Evolutionary conservation across 2,797 vertebrate species (phyloP), one percentile per base, ranked within the genome.

Genomic region (Xiphorhynchus erythropygius): DNA sequence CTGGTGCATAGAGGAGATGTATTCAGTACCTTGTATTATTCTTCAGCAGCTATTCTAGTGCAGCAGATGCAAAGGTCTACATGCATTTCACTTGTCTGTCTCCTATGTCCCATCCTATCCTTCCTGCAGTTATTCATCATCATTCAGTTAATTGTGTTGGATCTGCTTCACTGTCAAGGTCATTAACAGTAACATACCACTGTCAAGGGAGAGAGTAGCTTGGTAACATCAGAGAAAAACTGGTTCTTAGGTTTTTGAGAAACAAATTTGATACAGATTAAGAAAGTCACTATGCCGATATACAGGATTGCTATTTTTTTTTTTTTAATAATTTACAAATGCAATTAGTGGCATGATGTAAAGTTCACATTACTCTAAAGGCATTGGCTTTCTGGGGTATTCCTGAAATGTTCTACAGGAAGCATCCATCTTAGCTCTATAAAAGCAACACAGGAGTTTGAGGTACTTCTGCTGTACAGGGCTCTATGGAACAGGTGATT

Each of bases 141-240:
- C 67, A 47, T 83, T 55, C 35, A 75, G 62, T 91, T 97, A 96
- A 80, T 83, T 89, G n/a, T 67, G 37, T 80, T 91, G 67, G 47
- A 93, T 91, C 70, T 93, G 87, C 76, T 91, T 93, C 83, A 53
- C 49, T 71, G 44, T 93, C 94, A 94, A 95, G 76, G 89, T 94
- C 85, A 73, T 86, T 73, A 62, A 55, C 27, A 82, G 79, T 60
- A 78, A 89, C 96, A 82, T 73, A 35, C 49, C 37, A 11, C 33
- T 86, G 56, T 53, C 44, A 81, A 75, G 41, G 21, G 47, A 88
- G 62, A 84, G 15, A 6, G 24, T 79, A 33, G 17, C 35, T 92
- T 78, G 25, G 47, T 71, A 74, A 60, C 46, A 76, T 19, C 60
- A 83, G 17, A 83, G 8, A 33, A 88, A 80, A 92, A 44, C 1